phyloP scores from a whole-genome alignment of 2,888 invertebrate genomes.

The Leucozona laternaria region DNA sequence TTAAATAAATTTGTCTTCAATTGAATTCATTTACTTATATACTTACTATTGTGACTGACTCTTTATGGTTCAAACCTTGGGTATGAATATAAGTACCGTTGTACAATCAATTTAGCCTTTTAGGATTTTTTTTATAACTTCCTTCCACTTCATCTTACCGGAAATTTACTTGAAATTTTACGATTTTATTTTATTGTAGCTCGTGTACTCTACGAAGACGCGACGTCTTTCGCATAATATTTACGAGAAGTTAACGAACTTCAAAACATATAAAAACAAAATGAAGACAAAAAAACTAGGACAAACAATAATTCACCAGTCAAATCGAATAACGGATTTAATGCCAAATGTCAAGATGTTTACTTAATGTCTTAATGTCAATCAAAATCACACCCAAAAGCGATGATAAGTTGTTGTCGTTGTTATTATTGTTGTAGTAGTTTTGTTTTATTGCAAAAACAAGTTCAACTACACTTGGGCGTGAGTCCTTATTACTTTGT shows the following conservation, averaged over 20 bases:
- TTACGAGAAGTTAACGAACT: constrained; percentile 23
- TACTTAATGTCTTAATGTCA: constrained; percentile 57
- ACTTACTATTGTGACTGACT: neutral
- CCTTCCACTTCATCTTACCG: constrained; percentile 12
- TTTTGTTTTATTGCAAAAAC: constrained; percentile 30
- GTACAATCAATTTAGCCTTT: neutral
- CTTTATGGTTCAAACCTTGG: constrained; percentile 15
- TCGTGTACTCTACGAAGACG: neutral
- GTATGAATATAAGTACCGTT: constrained; percentile 3
- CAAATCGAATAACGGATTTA: constrained; percentile 31
- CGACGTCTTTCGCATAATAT: constrained; percentile 2
- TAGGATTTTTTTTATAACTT: neutral
- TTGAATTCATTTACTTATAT: too few relatives aligned
- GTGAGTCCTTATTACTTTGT: constrained; percentile 46
- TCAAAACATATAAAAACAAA: neutral
- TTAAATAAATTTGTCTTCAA: neutral
- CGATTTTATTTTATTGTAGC: constrained; percentile 8
- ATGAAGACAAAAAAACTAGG: constrained; percentile 13
- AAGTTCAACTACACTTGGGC: constrained; percentile 47
- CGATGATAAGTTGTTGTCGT: constrained; percentile 40
- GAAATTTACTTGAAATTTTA: constrained; percentile 39
- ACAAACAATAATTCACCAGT: constrained; percentile 30
- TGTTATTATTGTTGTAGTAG: neutral
- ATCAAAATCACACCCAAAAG: constrained; percentile 51
- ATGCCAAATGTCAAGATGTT: constrained; percentile 66